Percentiles rank a stretch among this genome's conserved stretches.
These are phyloP conservation scores for Agrypnus murinus DNA, from an alignment of 2,888 invertebrate species.

Conservation along the genomic window DNA sequence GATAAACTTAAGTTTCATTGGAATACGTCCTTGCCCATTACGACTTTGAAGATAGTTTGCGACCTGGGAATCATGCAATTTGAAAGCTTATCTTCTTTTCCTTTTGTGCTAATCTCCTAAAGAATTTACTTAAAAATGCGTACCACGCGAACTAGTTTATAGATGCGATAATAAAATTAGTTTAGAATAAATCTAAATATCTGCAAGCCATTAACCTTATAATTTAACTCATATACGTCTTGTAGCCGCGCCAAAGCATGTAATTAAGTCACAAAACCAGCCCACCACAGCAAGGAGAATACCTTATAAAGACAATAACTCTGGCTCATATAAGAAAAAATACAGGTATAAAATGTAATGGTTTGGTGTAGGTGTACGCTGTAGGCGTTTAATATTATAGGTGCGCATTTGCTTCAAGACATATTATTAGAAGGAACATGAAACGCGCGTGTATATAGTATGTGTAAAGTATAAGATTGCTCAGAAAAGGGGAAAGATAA, in stretches of 20 bases:
- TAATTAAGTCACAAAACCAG: conserved; percentile 44
- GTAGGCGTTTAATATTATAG: conserved; percentile 44
- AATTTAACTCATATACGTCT: conserved; percentile 8
- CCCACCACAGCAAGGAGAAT: conserved; percentile 36
- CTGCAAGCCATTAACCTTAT: conserved; percentile 16
- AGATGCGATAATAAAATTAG: too few relatives aligned
- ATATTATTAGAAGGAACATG: conserved; percentile 27
- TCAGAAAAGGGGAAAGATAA: conserved; percentile 20
- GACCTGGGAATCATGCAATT: too few relatives aligned
- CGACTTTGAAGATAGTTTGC: too few relatives aligned
- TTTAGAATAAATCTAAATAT: background rate
- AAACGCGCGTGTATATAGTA: background rate
- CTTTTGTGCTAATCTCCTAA: too few relatives aligned
- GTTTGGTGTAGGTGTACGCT: conserved; percentile 37
- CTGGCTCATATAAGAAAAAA: conserved; percentile 32
- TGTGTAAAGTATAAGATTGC: background rate
- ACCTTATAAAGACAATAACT: conserved; percentile 44
- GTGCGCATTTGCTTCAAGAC: conserved; percentile 31
- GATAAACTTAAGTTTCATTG: too few relatives aligned
- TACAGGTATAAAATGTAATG: conserved; percentile 40
- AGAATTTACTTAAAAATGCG: too few relatives aligned
- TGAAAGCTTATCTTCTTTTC: too few relatives aligned
- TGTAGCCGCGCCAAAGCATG: conserved; percentile 23
- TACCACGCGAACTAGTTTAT: too few relatives aligned
- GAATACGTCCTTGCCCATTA: too few relatives aligned